Percentiles rank a stretch among this genome's conserved stretches.
Conservation (phyloP, 23 tunicate genomes). For the Phallusia fumigata region DNA sequence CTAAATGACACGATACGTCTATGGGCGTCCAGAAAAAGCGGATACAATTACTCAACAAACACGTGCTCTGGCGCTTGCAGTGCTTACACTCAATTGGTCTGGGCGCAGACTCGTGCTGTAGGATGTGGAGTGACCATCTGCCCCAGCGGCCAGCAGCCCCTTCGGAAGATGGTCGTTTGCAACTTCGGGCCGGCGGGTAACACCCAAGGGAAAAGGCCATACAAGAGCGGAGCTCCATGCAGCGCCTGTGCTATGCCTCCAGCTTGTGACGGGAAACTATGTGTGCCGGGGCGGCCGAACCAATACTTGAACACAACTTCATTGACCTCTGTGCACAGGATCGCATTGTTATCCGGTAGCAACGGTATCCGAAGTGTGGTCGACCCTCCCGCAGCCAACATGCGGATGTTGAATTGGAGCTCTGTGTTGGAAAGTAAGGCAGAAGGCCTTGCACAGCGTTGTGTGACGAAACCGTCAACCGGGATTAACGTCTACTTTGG, state of each 20-base stretch:
- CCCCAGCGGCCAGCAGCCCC: background rate
- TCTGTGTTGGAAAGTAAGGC: conserved; percentile 8
- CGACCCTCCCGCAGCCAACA: conserved; percentile 28
- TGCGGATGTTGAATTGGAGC: conserved; percentile 11
- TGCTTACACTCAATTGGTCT: conserved; percentile 44
- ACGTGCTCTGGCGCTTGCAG: conserved; percentile 25
- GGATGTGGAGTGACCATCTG: conserved; percentile 53
- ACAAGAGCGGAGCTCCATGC: conserved; percentile 35
- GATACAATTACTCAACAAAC: conserved; percentile 1
- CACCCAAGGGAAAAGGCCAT: conserved; percentile 22
- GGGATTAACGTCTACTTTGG: background rate
- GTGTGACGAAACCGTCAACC: background rate
- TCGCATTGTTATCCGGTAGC: background rate
- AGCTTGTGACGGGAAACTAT: background rate
- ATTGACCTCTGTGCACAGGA: background rate
- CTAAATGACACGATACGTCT: background rate
- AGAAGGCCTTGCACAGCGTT: background rate
- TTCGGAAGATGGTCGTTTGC: conserved; percentile 29
- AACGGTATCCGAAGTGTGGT: conserved; percentile 18
- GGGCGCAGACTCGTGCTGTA: conserved; percentile 37
- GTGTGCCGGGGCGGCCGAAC: background rate
- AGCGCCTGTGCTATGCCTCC: conserved; percentile 27
- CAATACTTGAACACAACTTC: background rate
- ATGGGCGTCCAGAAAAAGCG: background rate
- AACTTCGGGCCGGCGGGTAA: conserved; percentile 55